Evolutionary conservation across 1,140 invertebrate genomes (phyloP).

Genomic region (Diprion similis): DNA sequence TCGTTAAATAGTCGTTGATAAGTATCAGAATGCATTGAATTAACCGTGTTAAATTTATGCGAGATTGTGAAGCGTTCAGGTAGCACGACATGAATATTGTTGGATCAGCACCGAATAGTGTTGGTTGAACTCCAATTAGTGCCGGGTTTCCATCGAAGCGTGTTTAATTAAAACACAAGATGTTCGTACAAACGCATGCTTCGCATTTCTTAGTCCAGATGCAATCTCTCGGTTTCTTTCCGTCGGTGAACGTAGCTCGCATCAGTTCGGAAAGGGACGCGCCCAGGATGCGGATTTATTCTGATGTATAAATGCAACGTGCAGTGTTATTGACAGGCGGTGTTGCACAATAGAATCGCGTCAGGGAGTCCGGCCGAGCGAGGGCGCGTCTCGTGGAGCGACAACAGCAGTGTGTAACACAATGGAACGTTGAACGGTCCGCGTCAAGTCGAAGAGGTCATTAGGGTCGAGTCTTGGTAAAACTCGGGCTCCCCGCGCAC

Average conservation of each 20-base stretch:
- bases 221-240: background rate
- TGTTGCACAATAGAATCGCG: slow-evolving; percentile 1
- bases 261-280: too few species aligned
- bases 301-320: background rate
- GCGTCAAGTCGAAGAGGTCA: slow-evolving; percentile 1
- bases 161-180: too few species aligned
- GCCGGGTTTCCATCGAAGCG: too few species aligned
- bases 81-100: too few species aligned
- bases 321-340: background rate
- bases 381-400: background rate
- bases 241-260: background rate
- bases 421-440: slow-evolving; percentile 1
- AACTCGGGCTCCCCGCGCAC: background rate
- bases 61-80: too few species aligned
- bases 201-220: background rate
- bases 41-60: too few species aligned
- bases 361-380: background rate
- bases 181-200: background rate
- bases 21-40: too few species aligned
- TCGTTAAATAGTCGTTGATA: too few species aligned
- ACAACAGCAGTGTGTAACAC: slow-evolving; percentile 4
- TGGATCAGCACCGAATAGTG: too few species aligned
- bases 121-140: too few species aligned
- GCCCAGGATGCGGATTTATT: background rate
- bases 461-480: slow-evolving; percentile 1